A percentile compares a stretch with the other conserved stretches of the same genome.
phyloP scores from a whole-genome alignment of 2,797 vertebrate genomes.

The Pristis pectinata region DNA sequence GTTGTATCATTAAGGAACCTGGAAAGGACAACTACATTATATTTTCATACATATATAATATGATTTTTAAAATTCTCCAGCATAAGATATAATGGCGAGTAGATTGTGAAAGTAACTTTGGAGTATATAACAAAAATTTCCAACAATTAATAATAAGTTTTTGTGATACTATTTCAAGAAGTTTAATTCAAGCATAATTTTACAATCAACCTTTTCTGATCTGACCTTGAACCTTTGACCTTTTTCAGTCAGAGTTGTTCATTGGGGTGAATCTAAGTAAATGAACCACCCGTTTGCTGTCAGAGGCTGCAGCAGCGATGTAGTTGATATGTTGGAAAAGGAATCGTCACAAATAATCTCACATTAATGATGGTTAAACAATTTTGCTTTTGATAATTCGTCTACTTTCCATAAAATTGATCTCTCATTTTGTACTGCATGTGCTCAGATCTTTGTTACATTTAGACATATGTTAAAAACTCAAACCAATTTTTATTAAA shows the following conservation, averaged over 20 bases:
- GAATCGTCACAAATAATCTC: background rate
- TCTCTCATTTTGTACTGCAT: background rate
- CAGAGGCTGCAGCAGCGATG: constrained; percentile 35
- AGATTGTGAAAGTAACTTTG: background rate
- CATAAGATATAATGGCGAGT: background rate
- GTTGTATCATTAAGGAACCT: background rate
- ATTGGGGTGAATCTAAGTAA: constrained; percentile 48
- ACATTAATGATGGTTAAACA: background rate
- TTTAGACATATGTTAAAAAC: background rate
- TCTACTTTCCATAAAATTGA: background rate
- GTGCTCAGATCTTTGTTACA: constrained; percentile 3
- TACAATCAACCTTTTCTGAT: constrained; percentile 52
- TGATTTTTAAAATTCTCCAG: background rate
- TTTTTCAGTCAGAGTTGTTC: constrained; percentile 44
- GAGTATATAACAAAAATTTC: background rate
- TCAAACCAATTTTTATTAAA: background rate
- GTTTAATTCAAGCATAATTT: constrained; percentile 41
- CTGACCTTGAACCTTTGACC: constrained; percentile 52
- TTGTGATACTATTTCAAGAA: background rate
- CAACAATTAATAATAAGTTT: background rate
- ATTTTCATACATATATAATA: background rate
- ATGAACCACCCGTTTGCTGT: constrained; percentile 45
- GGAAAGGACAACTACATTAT: background rate
- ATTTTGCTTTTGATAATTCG: background rate
- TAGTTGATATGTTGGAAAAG: background rate